Conservation (phyloP, 2,113 vertebrate species). For the Spheniscus mendiculus region DNA sequence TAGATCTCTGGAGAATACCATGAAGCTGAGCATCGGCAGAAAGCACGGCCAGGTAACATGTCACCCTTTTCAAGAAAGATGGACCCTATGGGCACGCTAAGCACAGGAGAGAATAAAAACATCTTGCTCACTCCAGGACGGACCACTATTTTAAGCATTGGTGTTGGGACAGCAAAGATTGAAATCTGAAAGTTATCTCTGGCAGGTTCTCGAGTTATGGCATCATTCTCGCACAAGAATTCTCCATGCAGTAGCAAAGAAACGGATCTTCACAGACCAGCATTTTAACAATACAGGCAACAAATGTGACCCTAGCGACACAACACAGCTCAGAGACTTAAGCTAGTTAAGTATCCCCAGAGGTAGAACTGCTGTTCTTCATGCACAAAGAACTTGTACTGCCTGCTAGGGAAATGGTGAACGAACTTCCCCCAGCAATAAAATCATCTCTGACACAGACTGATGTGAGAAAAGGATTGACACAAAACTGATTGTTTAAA, state of each 20-base stretch:
- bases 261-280: not conserved
- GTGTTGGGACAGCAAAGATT: not conserved
- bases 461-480: not conserved
- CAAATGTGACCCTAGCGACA: not conserved
- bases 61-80: not conserved
- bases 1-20: not conserved
- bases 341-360: not conserved
- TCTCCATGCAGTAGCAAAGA: not conserved
- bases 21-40: not conserved
- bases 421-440: not conserved
- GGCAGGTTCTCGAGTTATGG: not conserved
- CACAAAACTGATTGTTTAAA: not conserved
- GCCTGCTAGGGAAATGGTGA: slow-evolving; percentile 2
- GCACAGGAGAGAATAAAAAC: not conserved
- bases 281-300: not conserved
- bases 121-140: not conserved
- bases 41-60: not conserved
- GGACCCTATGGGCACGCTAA: not conserved
- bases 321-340: not conserved
- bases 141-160: not conserved
- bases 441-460: not conserved
- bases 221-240: not conserved
- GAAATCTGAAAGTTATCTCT: not conserved
- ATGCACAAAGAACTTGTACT: not conserved
- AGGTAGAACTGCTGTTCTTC: not conserved